Percentiles rank a stretch among this genome's conserved stretches.
These are phyloP conservation scores for Turdus rufiventris DNA, from an alignment of 2,113 vertebrate species.

Conservation along the genomic window DNA sequence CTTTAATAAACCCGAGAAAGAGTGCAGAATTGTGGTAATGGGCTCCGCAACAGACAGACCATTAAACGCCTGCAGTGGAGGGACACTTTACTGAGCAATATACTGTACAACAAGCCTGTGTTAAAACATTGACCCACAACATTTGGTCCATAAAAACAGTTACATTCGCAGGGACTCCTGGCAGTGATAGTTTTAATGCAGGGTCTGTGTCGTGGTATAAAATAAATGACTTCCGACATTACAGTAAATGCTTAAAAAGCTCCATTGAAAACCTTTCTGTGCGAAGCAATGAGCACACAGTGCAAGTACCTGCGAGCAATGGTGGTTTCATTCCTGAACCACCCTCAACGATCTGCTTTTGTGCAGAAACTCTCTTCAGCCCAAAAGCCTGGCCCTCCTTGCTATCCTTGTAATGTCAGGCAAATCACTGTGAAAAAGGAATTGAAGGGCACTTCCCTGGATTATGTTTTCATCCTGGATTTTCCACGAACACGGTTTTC, in stretches of 20 bases:
- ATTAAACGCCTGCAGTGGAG: conserved; percentile 61
- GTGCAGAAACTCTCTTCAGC: neutral
- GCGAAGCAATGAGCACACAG: neutral
- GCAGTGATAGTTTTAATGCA: conserved; percentile 62
- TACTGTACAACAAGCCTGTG: conserved; percentile 50
- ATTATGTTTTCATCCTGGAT: neutral
- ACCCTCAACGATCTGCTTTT: neutral
- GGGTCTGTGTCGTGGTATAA: conserved; percentile 61
- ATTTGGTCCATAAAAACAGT: conserved; percentile 72
- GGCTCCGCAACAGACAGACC: conserved; percentile 44
- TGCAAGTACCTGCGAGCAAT: neutral
- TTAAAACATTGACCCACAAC: conserved; percentile 68
- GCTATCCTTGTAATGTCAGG: neutral
- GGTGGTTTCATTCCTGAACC: neutral
- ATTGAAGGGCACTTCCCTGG: neutral
- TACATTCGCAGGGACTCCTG: conserved; percentile 52
- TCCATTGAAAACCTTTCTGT: conserved; percentile 19
- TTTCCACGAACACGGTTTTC: neutral
- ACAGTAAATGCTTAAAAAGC: conserved; percentile 34
- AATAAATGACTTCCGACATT: conserved; percentile 59
- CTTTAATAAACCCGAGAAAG: conserved; percentile 39
- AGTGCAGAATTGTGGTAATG: conserved; percentile 7
- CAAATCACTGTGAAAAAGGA: neutral
- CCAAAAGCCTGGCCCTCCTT: neutral
- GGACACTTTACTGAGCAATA: conserved; percentile 64